Evolutionary conservation across 2,113 vertebrate species (phyloP), one percentile per base, ranked within the genome.

Genomic region (Tetraodon nigroviridis): DNA sequence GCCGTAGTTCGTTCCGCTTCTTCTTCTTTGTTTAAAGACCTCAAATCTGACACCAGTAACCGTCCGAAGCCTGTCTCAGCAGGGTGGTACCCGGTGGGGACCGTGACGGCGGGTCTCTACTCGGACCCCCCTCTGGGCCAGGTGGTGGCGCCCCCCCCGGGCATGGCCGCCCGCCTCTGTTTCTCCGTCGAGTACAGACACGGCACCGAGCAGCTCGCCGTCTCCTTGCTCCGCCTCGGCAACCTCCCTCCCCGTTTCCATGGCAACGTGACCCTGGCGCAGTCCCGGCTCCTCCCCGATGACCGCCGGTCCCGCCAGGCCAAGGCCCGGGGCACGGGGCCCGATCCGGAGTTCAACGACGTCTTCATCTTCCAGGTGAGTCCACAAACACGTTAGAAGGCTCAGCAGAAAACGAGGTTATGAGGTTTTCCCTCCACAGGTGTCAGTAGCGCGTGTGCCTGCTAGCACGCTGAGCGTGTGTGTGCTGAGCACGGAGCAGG

Each of bases 291-390:
- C 53, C 87, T 96, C 22, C 94, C 94, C 0, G 92, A 94, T 1
- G 91, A 95, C 70, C 84, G 92, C 29, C 67, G 87, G 40, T 92
- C 91, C 47, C 85, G 92, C 13, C 94, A 94, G 81, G 91, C 93
- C 53, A 97, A 90, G 79, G 89, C 86, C 59, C 89, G 90, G 21
- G 15, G 58, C 27, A 92, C 90, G 53, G 93, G 89, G 18, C 73
- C 90, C 22, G 92, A 93, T 52, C 93, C 94, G 0, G 90, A 92
- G 71, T 95, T 96, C 50, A 86, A 90, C 1, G 92, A 97, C 82
- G 87, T 82, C 73, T 92, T 95, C 22, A 53, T 97, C 70, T 97
- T 97, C 79, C 95, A 98, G 94, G 92, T 87, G 72, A 62, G 50
- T 7, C 29, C 4, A 8, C 1, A 7, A 15, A 44, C 42, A 44